phyloP scores from a whole-genome alignment of 1,140 invertebrate genomes.

The Panulirus ornatus region DNA sequence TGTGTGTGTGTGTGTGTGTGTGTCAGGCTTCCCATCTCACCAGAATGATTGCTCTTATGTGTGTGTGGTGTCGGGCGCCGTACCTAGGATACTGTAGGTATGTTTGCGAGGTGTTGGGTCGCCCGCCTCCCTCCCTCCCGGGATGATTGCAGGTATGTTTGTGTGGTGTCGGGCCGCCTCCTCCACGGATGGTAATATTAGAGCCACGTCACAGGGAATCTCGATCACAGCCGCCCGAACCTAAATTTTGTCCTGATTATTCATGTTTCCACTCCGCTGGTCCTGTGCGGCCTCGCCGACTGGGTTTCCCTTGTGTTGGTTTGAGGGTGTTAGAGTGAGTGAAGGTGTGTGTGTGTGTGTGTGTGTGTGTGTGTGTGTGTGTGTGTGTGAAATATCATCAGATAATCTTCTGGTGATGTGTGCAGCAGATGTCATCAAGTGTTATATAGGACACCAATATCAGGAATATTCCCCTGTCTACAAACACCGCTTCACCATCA shows the following conservation, averaged over 20 bases:
- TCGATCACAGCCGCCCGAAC: constrained; percentile 30
- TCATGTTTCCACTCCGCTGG: constrained; percentile 43
- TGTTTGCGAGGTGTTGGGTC: no score
- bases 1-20: neutral
- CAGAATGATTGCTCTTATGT: neutral
- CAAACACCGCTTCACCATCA: no score
- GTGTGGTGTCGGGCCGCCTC: no score
- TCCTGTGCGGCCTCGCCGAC: neutral
- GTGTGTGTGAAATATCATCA: no score
- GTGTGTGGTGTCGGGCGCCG: neutral
- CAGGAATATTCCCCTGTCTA: no score
- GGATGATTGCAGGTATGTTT: no score
- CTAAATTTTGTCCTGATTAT: constrained; percentile 60
- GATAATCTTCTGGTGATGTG: no score
- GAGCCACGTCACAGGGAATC: constrained; percentile 31
- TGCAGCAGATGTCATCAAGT: no score
- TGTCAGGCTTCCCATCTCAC: no score
- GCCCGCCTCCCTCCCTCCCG: no score
- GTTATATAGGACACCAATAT: no score
- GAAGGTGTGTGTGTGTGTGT: constrained; percentile 13
- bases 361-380: neutral
- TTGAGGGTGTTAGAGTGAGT: constrained; percentile 19
- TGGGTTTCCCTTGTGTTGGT: constrained; percentile 11
- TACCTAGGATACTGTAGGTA: neutral
- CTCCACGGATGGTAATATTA: constrained; percentile 36